These are phyloP conservation scores for Conus betulinus DNA, from an alignment of 1,140 invertebrate species.

Conservation along the genomic window DNA sequence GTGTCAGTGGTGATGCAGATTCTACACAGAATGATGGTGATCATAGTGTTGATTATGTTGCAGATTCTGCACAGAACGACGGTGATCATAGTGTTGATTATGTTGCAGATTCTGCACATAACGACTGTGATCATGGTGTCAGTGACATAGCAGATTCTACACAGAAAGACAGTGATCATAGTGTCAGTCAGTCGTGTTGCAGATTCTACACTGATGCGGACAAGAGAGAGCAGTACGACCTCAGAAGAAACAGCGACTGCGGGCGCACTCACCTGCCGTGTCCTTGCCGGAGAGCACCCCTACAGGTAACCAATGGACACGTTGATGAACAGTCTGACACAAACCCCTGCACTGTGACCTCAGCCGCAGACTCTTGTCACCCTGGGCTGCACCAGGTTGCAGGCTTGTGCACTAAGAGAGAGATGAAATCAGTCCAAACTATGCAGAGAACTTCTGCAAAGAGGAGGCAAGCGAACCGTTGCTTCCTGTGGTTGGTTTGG, in stretches of 20 bases:
- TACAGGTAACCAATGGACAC: constrained; percentile 31
- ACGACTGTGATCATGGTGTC: background rate
- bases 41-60: background rate
- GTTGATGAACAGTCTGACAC: background rate
- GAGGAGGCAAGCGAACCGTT: no score
- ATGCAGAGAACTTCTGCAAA: no score
- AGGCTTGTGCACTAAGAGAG: no score
- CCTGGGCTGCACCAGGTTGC: no score
- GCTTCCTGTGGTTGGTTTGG: no score
- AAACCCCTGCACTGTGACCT: no score
- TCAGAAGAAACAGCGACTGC: constrained; percentile 49
- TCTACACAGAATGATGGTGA: background rate
- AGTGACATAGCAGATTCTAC: no score
- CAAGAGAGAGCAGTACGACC: constrained; percentile 78
- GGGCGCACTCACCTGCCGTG: constrained; percentile 59
- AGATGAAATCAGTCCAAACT: no score
- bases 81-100: background rate
- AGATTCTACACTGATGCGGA: constrained; percentile 82
- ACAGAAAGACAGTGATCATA: background rate
- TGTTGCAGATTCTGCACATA: background rate
- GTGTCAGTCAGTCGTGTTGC: background rate
- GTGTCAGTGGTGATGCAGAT: no score
- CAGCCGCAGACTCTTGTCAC: no score
- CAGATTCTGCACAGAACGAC: no score
- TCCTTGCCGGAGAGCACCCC: constrained; percentile 45